A percentile compares a stretch with the other conserved stretches of the same genome.
These are phyloP conservation scores for Elachura formosa DNA, from an alignment of 2,113 vertebrate species.

Conservation along the genomic window DNA sequence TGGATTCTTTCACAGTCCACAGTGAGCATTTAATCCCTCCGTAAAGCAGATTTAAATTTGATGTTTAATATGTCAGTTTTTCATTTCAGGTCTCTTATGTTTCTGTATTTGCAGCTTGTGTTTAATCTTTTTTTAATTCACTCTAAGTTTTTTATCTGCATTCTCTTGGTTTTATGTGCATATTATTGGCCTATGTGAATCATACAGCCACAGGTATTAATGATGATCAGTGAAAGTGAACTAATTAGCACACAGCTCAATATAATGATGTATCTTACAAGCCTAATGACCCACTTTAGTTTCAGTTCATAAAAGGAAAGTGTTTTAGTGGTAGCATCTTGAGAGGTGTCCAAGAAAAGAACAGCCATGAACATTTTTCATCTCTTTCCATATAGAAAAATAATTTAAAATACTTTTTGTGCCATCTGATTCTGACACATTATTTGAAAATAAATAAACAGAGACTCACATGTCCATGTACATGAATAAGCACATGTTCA, in stretches of 20 bases:
- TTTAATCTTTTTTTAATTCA: slow-evolving; percentile 60
- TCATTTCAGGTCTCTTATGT: slow-evolving; percentile 16
- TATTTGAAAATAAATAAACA: background rate
- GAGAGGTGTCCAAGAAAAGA: background rate
- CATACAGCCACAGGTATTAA: slow-evolving; percentile 9
- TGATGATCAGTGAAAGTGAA: background rate
- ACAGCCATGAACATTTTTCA: background rate
- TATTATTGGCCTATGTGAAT: background rate
- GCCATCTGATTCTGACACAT: background rate
- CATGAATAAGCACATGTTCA: background rate
- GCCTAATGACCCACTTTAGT: slow-evolving; percentile 1
- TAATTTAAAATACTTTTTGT: background rate
- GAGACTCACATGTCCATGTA: fast-evolving
- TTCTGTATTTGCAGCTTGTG: background rate
- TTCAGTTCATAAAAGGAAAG: background rate
- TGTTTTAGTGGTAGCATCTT: background rate
- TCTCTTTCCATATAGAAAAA: background rate
- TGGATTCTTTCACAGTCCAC: slow-evolving; percentile 33
- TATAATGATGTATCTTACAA: slow-evolving; percentile 8
- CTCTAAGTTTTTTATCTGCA: slow-evolving; percentile 1
- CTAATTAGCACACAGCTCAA: slow-evolving; percentile 43
- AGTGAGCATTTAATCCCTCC: slow-evolving; percentile 54
- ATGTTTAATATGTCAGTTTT: slow-evolving; percentile 35
- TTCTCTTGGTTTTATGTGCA: background rate
- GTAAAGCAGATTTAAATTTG: slow-evolving; percentile 66